Evolutionary conservation across 2,888 invertebrate species (phyloP).

Genomic region (Microplitis deprimator): DNA sequence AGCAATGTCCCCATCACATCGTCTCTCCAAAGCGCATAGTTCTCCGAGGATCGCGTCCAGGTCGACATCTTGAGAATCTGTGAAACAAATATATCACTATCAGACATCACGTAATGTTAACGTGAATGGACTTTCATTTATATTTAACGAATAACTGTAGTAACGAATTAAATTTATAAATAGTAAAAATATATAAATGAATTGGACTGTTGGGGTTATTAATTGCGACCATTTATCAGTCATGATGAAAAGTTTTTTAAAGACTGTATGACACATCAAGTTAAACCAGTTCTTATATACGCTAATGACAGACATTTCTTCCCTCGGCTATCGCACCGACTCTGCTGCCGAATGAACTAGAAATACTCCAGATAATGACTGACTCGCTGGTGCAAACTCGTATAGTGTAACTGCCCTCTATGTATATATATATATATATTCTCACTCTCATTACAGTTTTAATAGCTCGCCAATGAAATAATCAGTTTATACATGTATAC

Average conservation of each 20-base stretch:
- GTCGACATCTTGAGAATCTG: conserved; percentile 96
- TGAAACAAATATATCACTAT: conserved; percentile 40
- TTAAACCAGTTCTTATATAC: conserved; percentile 56
- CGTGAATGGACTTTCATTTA: background rate
- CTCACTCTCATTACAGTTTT: conserved; percentile 46
- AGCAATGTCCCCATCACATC: conserved; percentile 73
- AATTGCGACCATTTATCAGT: conserved; percentile 29
- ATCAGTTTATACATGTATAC: background rate
- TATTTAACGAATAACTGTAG: background rate
- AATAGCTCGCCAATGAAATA: conserved; percentile 24
- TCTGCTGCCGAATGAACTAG: conserved; percentile 27
- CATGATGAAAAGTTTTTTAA: conserved; percentile 37
- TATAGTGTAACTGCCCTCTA: conserved; percentile 47
- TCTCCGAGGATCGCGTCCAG: conserved; percentile 97
- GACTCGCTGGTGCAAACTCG: conserved; percentile 42
- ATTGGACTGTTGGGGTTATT: background rate
- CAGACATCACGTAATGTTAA: background rate
- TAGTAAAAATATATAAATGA: background rate
- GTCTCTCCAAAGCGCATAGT: conserved; percentile 90
- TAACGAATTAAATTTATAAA: background rate
- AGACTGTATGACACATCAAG: conserved; percentile 45
- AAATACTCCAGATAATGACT: conserved; percentile 52
- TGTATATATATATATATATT: conserved; percentile 35
- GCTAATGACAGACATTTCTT: conserved; percentile 59
- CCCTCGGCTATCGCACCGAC: conserved; percentile 30